Percentiles rank a stretch among this genome's conserved stretches.
Evolutionary conservation across 2,888 invertebrate species (phyloP).

Genomic region (Isotomurus palustris): DNA sequence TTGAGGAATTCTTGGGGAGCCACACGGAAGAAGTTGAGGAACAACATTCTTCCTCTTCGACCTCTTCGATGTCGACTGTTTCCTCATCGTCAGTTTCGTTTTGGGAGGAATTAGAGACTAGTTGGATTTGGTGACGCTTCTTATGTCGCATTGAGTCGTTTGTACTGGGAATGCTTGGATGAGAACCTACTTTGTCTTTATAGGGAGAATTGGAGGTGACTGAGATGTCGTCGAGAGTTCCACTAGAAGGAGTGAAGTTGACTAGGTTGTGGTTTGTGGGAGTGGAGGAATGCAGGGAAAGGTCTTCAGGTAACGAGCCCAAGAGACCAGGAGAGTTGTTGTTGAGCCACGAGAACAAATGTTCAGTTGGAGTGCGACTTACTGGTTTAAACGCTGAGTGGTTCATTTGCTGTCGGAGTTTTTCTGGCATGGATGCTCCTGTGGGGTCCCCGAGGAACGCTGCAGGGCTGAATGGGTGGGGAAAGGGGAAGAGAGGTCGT

Average conservation of each 20-base stretch:
- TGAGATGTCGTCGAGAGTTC: too few relatives aligned
- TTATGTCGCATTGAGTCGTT: not conserved
- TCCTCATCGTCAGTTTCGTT: slow-evolving; percentile 63
- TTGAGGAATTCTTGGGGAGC: slow-evolving; percentile 22
- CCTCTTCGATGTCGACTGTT: slow-evolving; percentile 80
- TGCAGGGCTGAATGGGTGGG: slow-evolving; percentile 45
- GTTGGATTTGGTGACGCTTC: slow-evolving; percentile 25
- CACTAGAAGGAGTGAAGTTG: too few relatives aligned
- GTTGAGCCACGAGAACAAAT: slow-evolving; percentile 42
- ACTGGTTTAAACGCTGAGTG: slow-evolving; percentile 41
- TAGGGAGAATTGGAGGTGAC: not conserved
- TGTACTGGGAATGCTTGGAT: slow-evolving; percentile 6
- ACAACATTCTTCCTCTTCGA: slow-evolving; percentile 58
- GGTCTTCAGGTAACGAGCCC: slow-evolving; percentile 33
- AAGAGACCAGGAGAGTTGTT: slow-evolving; percentile 22
- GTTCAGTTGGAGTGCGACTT: slow-evolving; percentile 31
- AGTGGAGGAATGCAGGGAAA: slow-evolving; percentile 15
- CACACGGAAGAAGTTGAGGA: slow-evolving; percentile 32
- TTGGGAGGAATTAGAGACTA: slow-evolving; percentile 20
- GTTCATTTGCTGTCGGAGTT: slow-evolving; percentile 29
- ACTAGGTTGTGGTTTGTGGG: not conserved
- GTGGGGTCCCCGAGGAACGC: slow-evolving; percentile 25
- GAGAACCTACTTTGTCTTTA: too few relatives aligned
- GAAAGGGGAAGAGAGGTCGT: slow-evolving; percentile 44
- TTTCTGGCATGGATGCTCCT: slow-evolving; percentile 11